Base-by-base conservation (phyloP, 2,888 invertebrate species). In the Leuctra nigra region DNA sequence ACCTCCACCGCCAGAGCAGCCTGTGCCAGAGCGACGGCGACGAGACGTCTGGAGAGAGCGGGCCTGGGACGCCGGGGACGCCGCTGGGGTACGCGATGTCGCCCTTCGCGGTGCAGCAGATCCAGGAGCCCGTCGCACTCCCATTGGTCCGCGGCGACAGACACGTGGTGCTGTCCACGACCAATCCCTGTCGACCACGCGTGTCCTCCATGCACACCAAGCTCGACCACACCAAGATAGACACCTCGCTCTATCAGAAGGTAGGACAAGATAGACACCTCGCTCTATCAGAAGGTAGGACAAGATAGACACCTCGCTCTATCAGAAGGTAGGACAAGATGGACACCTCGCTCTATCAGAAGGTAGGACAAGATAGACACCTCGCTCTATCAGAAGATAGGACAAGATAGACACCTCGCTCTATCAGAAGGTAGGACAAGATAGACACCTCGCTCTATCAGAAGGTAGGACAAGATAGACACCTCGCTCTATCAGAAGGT, bases 171-270 rank as follows among this genome's bases (percentile, higher is more conserved):
- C 69, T 80, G 47, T 74, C 77, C 20, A 75, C 72, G 68, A 63
- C 66, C 22, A 72, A 72, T 60, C 74, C 75, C 1, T 64, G 69
- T 6, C 65, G 77, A 2, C 77, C 77, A 0, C 72, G 74, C 44
- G 73, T 78, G 2, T 72, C 76, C 16, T 76, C 82, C 18, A 82
- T 82, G 80, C 80, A 82, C 62, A 78, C 81, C 48, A 81, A 82
- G 63, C 70, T 84, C 61, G 83, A 82, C 67, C 81, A 80, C 63
- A 76, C 79, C 9, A 80, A 81, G 69, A 80, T 81, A 55, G 80
- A 82, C 66, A 75, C 77, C 59, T 72, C 78, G 1, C 66, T 79
- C n/a, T 80, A 80, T 63, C 75, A 76, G 66, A 74, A 73, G 66
- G 77, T 77, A 69, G 65, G 50, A 2, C 2, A n/a, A n/a, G n/a